These are phyloP conservation scores for Pteria penguin DNA, from an alignment of 2,888 invertebrate genomes.

Conservation along the genomic window DNA sequence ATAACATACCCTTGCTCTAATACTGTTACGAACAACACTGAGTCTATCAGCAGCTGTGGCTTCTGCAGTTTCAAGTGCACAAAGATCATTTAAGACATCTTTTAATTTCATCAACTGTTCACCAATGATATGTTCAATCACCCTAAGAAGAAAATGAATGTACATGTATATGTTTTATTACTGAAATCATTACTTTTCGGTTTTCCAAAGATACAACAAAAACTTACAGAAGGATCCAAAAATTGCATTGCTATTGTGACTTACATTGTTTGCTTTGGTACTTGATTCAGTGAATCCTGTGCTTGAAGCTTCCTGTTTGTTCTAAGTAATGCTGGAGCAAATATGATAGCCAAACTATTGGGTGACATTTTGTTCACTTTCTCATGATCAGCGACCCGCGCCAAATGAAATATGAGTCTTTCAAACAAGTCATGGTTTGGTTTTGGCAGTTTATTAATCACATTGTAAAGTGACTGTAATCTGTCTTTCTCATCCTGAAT, in stretches of 20 bases:
- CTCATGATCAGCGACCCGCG: constrained; percentile 92
- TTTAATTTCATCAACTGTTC: constrained; percentile 92
- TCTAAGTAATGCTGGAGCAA: constrained; percentile 95
- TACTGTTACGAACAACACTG: constrained; percentile 84
- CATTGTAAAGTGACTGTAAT: constrained; percentile 90
- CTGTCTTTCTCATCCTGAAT: constrained; percentile 90
- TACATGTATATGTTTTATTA: not conserved
- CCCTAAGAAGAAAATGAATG: constrained; percentile 64
- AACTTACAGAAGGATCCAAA: too few relatives aligned
- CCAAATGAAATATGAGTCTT: constrained; percentile 94
- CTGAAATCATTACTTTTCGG: not conserved
- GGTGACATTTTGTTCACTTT: constrained; percentile 95
- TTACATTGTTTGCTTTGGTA: constrained; percentile 90
- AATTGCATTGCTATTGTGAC: too few relatives aligned
- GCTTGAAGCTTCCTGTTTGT: constrained; percentile 93
- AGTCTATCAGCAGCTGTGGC: constrained; percentile 91
- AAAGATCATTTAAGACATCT: constrained; percentile 92
- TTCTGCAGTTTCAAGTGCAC: constrained; percentile 90
- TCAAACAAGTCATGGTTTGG: constrained; percentile 94
- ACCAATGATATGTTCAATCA: constrained; percentile 93
- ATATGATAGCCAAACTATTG: constrained; percentile 94
- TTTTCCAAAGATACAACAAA: too few relatives aligned
- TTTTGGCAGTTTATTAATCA: constrained; percentile 92
- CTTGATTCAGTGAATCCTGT: constrained; percentile 94
- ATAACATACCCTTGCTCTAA: constrained; percentile 50